A percentile compares a stretch with the other conserved stretches of the same genome.
phyloP scores from a whole-genome alignment of 2,888 invertebrate genomes.

The Dexiosoma caninum region DNA sequence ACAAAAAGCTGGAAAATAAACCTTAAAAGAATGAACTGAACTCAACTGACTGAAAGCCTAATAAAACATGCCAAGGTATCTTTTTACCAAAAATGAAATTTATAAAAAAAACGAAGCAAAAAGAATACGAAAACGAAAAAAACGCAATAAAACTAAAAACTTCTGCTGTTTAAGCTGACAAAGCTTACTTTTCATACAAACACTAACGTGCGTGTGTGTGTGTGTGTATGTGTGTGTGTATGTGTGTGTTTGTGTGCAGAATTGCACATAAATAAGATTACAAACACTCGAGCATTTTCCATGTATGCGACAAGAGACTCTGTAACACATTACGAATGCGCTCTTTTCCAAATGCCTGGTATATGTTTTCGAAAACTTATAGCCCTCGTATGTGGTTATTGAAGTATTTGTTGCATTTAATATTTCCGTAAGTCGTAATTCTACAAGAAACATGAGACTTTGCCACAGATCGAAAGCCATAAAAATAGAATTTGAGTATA shows the following conservation, averaged over 20 bases:
- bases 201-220: not conserved
- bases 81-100: not conserved
- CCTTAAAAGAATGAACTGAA: not conserved
- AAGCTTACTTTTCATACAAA: not conserved
- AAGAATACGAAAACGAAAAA: too few species aligned
- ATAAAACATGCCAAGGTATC: conserved; percentile 5
- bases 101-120: not conserved
- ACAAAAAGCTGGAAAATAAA: too few species aligned
- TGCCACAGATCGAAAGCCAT: too few species aligned
- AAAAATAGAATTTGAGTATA: too few species aligned
- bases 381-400: not conserved
- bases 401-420: not conserved
- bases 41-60: not conserved
- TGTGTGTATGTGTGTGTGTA: too few species aligned
- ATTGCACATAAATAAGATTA: conserved; percentile 46
- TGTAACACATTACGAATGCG: not conserved
- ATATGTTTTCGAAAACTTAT: not conserved
- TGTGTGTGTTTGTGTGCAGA: too few species aligned
- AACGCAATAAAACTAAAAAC: not conserved
- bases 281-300: conserved; percentile 14
- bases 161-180: conserved; percentile 14
- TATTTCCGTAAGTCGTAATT: conserved; percentile 24
- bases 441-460: not conserved
- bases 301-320: conserved; percentile 46
- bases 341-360: not conserved